phyloP scores from a whole-genome alignment of 2,888 invertebrate species.

The Ornithoptera priamus region DNA sequence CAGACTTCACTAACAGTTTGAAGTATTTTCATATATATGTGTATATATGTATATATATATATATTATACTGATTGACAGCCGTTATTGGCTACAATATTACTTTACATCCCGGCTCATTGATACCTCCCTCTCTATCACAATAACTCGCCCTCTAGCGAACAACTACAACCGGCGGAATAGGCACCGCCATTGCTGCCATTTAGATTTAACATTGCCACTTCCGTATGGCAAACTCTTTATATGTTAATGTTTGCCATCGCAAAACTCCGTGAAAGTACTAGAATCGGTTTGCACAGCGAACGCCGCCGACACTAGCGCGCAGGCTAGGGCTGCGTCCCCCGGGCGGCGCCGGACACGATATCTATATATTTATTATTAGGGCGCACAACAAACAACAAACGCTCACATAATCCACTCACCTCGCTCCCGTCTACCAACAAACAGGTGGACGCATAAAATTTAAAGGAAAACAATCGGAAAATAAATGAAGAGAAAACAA shows the following conservation, averaged over 20 bases:
- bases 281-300: background rate
- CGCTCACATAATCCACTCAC: constrained; percentile 60
- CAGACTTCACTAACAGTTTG: background rate
- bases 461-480: constrained; percentile 54
- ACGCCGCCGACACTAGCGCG: background rate
- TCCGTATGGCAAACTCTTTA: background rate
- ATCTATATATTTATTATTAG: constrained; percentile 43
- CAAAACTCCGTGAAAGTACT: too few species aligned
- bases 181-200: too few species aligned
- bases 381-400: constrained; percentile 75
- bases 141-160: too few species aligned
- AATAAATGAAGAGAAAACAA: constrained; percentile 52
- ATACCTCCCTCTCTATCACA: too few species aligned
- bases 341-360: background rate
- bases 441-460: constrained; percentile 63
- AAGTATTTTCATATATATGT: background rate
- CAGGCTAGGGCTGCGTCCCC: background rate
- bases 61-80: background rate
- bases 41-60: too few species aligned
- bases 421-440: constrained; percentile 59
- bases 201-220: background rate
- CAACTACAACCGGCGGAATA: too few species aligned
- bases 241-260: too few species aligned
- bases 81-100: background rate
- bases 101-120: too few species aligned